These are phyloP conservation scores for Hirtodrosophila cameraria DNA, from an alignment of 2,888 invertebrate genomes.

Conservation along the genomic window DNA sequence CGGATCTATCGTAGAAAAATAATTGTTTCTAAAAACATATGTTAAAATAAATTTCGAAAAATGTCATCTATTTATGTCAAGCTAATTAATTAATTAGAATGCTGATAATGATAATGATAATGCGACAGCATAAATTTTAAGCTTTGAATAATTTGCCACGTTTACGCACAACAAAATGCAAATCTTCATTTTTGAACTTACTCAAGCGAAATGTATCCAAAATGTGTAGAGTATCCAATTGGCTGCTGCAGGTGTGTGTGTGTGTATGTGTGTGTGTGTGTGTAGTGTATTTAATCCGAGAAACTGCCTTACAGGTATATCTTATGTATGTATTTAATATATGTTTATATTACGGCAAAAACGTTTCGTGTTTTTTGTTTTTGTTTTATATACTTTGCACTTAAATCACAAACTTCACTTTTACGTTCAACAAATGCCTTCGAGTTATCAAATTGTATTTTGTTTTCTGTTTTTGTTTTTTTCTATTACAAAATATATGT, in stretches of 20 bases:
- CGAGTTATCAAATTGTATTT: conserved; percentile 29
- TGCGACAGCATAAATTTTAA: too few relatives aligned
- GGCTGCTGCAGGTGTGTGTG: conserved; percentile 55
- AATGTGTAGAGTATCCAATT: conserved; percentile 59
- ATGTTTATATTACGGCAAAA: conserved; percentile 10
- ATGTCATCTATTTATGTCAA: too few relatives aligned
- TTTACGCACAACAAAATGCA: too few relatives aligned
- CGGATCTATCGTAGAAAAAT: too few relatives aligned
- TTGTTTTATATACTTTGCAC: conserved; percentile 38
- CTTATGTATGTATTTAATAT: conserved; percentile 25
- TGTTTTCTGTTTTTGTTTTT: conserved; percentile 29
- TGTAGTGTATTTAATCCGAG: conserved; percentile 73
- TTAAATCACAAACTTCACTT: conserved; percentile 60
- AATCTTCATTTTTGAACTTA: conserved; percentile 44
- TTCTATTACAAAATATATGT: conserved; percentile 41
- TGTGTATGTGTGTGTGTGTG: too few relatives aligned
- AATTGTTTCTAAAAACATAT: too few relatives aligned
- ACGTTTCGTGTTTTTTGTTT: conserved; percentile 1
- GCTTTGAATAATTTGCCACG: too few relatives aligned
- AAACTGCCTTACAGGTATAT: conserved; percentile 36
- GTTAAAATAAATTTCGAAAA: too few relatives aligned
- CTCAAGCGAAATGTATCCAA: conserved; percentile 70
- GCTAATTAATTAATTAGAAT: too few relatives aligned
- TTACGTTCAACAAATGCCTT: conserved; percentile 36
- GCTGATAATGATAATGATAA: too few relatives aligned